A percentile compares a stretch with the other conserved stretches of the same genome.
These are phyloP conservation scores for Phalangium opilio DNA, from an alignment of 2,888 invertebrate genomes.

Conservation along the genomic window DNA sequence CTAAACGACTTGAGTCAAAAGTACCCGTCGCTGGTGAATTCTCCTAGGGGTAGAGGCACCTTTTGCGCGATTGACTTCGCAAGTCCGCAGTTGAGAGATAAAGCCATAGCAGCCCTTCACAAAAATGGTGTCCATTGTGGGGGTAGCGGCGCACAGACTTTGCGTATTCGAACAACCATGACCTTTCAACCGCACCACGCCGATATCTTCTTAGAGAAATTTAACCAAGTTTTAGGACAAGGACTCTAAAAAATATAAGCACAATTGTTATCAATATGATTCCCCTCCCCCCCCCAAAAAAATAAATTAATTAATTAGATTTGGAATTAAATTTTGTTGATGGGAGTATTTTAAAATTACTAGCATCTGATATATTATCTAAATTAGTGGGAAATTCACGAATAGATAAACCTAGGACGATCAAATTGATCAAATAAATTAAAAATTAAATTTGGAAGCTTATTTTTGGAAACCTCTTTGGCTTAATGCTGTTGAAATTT, in stretches of 20 bases:
- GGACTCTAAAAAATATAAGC: neutral
- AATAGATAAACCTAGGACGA: no score
- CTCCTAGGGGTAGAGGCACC: slow-evolving; percentile 74
- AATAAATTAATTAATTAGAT: no score
- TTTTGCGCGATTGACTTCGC: slow-evolving; percentile 63
- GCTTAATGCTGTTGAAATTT: no score
- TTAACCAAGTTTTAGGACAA: slow-evolving; percentile 42
- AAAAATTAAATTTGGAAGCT: no score
- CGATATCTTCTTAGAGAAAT: slow-evolving; percentile 66
- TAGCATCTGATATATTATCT: no score
- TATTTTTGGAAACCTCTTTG: no score
- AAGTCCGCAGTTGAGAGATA: slow-evolving; percentile 49
- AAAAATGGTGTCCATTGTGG: slow-evolving; percentile 59
- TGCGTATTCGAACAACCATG: slow-evolving; percentile 77
- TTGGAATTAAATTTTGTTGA: no score
- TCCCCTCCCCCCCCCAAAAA: no score
- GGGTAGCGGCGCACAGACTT: slow-evolving; percentile 59
- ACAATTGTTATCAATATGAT: no score
- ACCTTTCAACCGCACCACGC: slow-evolving; percentile 73
- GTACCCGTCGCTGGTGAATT: slow-evolving; percentile 52
- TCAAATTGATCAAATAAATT: no score
- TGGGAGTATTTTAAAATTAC: no score
- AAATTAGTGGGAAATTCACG: no score
- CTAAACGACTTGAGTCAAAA: slow-evolving; percentile 41
- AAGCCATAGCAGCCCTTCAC: slow-evolving; percentile 44